phyloP scores from a whole-genome alignment of 2,797 vertebrate genomes.

The Spizella passerina region DNA sequence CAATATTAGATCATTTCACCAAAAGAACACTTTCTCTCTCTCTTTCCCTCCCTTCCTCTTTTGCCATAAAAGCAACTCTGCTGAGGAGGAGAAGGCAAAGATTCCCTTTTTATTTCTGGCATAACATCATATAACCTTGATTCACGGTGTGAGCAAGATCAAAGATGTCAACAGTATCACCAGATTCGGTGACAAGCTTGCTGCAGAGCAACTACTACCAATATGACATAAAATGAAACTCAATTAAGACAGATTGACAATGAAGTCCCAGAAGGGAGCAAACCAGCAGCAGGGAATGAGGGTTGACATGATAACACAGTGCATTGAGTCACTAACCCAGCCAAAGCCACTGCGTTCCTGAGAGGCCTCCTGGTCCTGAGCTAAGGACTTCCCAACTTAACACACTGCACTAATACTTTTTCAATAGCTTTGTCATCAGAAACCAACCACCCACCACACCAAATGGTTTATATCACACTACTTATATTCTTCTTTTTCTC shows the following conservation, averaged over 20 bases:
- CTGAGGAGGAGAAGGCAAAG: neutral
- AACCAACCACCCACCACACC: neutral
- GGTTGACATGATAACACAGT: neutral
- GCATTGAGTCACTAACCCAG: conserved; percentile 28
- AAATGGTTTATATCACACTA: conserved; percentile 1
- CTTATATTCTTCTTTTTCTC: neutral
- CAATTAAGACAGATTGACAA: neutral
- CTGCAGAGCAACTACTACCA: conserved; percentile 16
- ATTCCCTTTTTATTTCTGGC: conserved; percentile 23
- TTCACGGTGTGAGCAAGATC: conserved; percentile 42
- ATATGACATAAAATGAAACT: neutral
- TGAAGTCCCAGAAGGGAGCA: neutral
- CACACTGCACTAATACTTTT: neutral
- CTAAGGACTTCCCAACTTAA: conserved; percentile 36
- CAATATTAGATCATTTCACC: neutral
- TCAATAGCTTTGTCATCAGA: conserved; percentile 15
- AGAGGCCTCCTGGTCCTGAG: conserved; percentile 39
- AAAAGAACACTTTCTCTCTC: neutral
- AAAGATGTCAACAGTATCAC: conserved; percentile 55
- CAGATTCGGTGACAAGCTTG: conserved; percentile 37
- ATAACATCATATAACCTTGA: conserved; percentile 64
- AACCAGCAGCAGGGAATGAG: neutral
- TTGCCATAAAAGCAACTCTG: conserved; percentile 21
- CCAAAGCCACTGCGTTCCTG: conserved; percentile 4
- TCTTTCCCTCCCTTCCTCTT: neutral